phyloP scores from a whole-genome alignment of 2,888 invertebrate genomes.

The Boloria euphrosyne region DNA sequence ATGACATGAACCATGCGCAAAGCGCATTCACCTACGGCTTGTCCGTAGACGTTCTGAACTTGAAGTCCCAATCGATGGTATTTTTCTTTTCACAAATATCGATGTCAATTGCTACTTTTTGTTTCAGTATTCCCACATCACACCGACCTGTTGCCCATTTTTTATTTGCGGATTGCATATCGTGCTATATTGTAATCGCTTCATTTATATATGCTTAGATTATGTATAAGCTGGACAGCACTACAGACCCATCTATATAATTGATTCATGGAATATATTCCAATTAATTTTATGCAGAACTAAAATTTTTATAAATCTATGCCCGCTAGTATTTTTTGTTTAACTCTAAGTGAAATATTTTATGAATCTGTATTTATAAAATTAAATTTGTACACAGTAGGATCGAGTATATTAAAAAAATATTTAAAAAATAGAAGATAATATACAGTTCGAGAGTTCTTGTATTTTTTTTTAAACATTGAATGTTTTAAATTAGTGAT shows the following conservation, averaged over 20 bases:
- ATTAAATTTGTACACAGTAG: no score
- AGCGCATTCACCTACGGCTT: background rate
- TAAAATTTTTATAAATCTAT: no score
- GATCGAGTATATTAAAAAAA: no score
- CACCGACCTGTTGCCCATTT: conserved; percentile 1
- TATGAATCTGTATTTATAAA: no score
- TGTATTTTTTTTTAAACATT: no score
- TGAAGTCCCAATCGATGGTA: conserved; percentile 6
- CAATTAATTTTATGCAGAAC: no score
- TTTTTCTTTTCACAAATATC: conserved; percentile 6
- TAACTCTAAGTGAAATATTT: no score
- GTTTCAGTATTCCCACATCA: background rate
- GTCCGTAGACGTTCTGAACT: background rate
- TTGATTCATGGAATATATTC: conserved; percentile 6
- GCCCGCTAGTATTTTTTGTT: no score
- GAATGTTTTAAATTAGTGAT: no score
- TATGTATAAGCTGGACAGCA: no score
- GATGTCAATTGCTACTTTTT: conserved; percentile 11
- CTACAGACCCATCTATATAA: background rate
- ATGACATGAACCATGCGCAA: background rate
- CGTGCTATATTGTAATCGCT: background rate
- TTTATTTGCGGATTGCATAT: conserved; percentile 3
- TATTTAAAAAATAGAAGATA: no score
- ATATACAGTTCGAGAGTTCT: no score
- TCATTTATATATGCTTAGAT: background rate